Evolutionary conservation across 2,797 vertebrate genomes (phyloP).

Genomic region (Alfaro cultratus): DNA sequence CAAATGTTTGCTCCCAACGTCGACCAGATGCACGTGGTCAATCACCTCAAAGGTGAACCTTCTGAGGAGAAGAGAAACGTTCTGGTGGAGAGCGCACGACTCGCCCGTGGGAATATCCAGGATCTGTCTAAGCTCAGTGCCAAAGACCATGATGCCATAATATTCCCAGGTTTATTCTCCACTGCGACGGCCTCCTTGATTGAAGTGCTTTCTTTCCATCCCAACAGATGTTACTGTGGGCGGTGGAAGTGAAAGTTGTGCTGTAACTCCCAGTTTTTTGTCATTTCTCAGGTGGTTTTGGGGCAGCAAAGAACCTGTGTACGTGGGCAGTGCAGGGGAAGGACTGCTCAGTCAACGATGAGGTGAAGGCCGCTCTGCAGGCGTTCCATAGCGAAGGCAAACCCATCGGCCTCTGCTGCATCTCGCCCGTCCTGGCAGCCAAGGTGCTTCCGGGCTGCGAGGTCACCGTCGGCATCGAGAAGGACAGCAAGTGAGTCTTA

Average conservation of each 20-base stretch:
- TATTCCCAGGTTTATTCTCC: slow-evolving; percentile 79
- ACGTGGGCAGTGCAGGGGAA: slow-evolving; percentile 88
- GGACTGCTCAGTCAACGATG: slow-evolving; percentile 79
- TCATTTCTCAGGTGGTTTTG: slow-evolving; percentile 79
- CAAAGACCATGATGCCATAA: slow-evolving; percentile 80
- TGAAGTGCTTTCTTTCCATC: neutral
- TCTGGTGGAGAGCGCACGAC: slow-evolving; percentile 83
- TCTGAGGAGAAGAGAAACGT: slow-evolving; percentile 84
- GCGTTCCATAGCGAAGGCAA: slow-evolving; percentile 83
- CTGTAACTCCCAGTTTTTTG: neutral
- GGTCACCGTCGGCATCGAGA: slow-evolving; percentile 82
- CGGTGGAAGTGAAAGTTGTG: neutral
- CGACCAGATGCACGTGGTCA: slow-evolving; percentile 87
- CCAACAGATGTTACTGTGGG: neutral
- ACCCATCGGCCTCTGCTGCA: slow-evolving; percentile 86
- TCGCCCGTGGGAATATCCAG: slow-evolving; percentile 82
- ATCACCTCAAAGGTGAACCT: slow-evolving; percentile 84
- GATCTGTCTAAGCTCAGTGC: slow-evolving; percentile 81
- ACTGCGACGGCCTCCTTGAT: neutral
- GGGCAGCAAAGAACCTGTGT: slow-evolving; percentile 85
- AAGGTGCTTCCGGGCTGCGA: slow-evolving; percentile 86
- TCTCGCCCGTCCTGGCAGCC: slow-evolving; percentile 85
- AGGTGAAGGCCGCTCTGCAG: slow-evolving; percentile 77
- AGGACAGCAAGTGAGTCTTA: slow-evolving; percentile 77
- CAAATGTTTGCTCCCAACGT: slow-evolving; percentile 88